Evolutionary conservation across 92 coral and sea anemone genomes (phyloP).

Genomic region (Epizoanthus ramosus): DNA sequence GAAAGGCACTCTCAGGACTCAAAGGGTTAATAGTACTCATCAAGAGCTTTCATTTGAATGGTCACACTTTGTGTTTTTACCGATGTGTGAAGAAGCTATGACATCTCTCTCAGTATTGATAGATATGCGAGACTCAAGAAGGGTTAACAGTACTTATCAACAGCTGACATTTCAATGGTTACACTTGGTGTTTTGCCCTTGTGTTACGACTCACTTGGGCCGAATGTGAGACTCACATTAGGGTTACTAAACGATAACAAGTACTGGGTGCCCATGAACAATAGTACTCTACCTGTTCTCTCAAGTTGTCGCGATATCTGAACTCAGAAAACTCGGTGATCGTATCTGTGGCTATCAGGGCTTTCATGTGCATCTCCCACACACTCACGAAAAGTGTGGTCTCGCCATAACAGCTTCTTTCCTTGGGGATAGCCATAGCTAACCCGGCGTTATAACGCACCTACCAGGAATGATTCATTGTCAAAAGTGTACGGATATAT

Average conservation of each 20-base stretch:
- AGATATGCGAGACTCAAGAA: no score
- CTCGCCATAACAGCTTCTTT: conserved; percentile 89
- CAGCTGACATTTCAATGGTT: no score
- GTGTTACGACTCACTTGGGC: no score
- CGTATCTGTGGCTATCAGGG: conserved; percentile 73
- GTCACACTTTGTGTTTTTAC: no score
- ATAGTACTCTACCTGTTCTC: conserved; percentile 72
- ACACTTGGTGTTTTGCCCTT: no score
- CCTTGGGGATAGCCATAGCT: conserved; percentile 81
- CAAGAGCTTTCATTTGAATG: no score
- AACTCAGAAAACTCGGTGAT: conserved; percentile 94
- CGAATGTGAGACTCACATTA: no score
- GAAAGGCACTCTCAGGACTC: no score
- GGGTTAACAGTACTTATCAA: no score
- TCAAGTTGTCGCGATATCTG: conserved; percentile 86
- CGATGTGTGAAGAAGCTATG: no score
- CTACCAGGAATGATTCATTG: conserved; percentile 32
- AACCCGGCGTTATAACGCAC: conserved; percentile 96
- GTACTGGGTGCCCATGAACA: neutral
- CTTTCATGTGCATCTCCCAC: conserved; percentile 63
- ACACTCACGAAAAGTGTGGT: conserved; percentile 61
- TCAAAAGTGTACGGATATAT: neutral
- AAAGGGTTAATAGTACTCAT: no score
- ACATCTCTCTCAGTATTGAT: no score
- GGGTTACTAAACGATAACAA: neutral